A percentile compares a stretch with the other conserved stretches of the same genome.
Conservation (phyloP, 2,797 vertebrate species). For the Simalia tracyae region DNA sequence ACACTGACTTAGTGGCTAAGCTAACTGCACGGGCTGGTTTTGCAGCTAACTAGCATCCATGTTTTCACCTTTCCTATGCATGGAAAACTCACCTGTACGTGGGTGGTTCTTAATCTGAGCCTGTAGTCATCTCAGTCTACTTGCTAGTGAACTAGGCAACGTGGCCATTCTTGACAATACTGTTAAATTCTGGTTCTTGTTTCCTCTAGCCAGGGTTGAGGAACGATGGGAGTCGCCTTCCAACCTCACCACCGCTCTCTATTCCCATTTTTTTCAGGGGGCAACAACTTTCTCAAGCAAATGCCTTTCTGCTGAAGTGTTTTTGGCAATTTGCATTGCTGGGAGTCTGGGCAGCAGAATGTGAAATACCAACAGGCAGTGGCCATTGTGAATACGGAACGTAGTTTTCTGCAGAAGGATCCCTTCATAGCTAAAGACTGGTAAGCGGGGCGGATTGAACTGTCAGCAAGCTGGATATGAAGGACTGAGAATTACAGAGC, state of each 20-base stretch:
- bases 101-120: too few relatives aligned
- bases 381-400: not conserved
- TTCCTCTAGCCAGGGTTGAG: too few relatives aligned
- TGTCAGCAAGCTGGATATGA: not conserved
- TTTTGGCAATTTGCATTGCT: not conserved
- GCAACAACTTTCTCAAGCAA: not conserved
- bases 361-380: not conserved
- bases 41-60: not conserved
- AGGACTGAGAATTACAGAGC: not conserved
- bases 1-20: not conserved
- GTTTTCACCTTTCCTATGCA: not conserved
- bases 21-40: not conserved
- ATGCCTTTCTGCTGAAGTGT: not conserved
- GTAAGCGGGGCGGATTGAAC: too few relatives aligned
- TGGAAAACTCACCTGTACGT: too few relatives aligned
- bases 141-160: too few relatives aligned
- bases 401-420: not conserved
- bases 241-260: too few relatives aligned
- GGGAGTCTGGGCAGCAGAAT: not conserved
- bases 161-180: too few relatives aligned
- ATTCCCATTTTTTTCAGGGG: not conserved
- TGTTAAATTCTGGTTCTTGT: too few relatives aligned
- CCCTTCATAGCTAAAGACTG: not conserved
- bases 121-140: too few relatives aligned
- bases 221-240: too few relatives aligned